Evolutionary conservation across 2,888 invertebrate species (phyloP), one percentile per base, ranked within the genome.

Genomic region (Synanthedon andrenaeformis): DNA sequence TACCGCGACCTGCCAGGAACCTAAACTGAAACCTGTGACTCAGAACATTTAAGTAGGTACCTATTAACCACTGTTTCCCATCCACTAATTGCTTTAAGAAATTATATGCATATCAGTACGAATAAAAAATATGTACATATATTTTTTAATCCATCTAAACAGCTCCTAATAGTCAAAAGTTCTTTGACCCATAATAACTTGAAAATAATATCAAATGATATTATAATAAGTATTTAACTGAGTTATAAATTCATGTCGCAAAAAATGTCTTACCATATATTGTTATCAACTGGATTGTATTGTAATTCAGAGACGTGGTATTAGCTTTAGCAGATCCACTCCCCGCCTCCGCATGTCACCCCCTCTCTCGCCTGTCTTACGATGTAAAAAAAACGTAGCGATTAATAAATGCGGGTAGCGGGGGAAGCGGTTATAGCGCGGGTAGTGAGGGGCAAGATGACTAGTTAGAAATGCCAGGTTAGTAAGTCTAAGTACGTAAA

Each of bases 381-480:
- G 10, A 35, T 10, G 6, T 35, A 10, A 35, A 10, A 23, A 23
- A 35, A 35, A 35, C 10, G 35, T 35, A 35, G 1, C 35, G 35
- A 35, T 35, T 35, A 35, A 51, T 11, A 54, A 54, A 51, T 41
- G 51, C 41, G 49, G 35, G 28, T 35, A 35, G 28, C 28, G 28
- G 28, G 28, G 28, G 6, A 10, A 35, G 35, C 35, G 35, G 35
- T 35, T 35, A 8, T 35, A 35, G 35, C 35, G 35, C 35, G 35
- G 35, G 35, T 35, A 35, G 35, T 52, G 52, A 52, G 52, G 8
- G 49, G 54, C 45, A 51, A 52, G 54, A 54, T 51, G 54, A 54
- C 41, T 51, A 23, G 49, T 14, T 42, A 41, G 51, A 23, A 45
- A n/a, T 49, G 17, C 19, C 49, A 49, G 13, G 19, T 49, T 10